These are phyloP conservation scores for Eupithecia dodoneata DNA, from an alignment of 2,888 invertebrate species.

Conservation along the genomic window DNA sequence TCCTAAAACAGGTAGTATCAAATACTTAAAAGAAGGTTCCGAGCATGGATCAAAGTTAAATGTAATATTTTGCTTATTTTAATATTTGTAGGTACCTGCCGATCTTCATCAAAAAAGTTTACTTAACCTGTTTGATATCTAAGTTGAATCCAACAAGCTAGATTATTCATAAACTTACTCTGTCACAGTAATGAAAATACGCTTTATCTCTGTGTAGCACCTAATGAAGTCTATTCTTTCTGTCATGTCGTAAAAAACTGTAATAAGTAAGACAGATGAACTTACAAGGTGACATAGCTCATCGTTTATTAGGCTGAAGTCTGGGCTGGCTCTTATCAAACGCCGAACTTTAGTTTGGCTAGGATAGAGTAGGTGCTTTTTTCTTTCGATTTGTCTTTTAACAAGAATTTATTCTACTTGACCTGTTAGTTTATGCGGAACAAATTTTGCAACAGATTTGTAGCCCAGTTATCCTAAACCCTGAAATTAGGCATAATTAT, in stretches of 20 bases:
- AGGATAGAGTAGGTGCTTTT: neutral
- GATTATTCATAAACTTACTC: constrained; percentile 7
- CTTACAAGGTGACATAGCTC: constrained; percentile 23
- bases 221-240: constrained; percentile 21
- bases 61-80: too few species aligned
- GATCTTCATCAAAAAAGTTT: neutral
- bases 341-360: neutral
- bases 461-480: too few species aligned
- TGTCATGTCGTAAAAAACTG: constrained; percentile 26
- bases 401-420: too few species aligned
- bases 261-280: constrained; percentile 31
- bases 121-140: neutral
- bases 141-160: neutral
- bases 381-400: neutral
- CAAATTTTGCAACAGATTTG: too few species aligned
- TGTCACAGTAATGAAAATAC: constrained; percentile 18
- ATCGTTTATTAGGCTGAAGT: constrained; percentile 21
- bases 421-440: too few species aligned
- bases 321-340: constrained; percentile 9
- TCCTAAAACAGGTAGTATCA: too few species aligned
- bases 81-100: too few species aligned
- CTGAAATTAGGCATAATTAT: too few species aligned
- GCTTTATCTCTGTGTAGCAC: constrained; percentile 20
- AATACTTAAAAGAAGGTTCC: too few species aligned
- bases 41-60: too few species aligned